phyloP scores from a whole-genome alignment of 23 tunicate genomes.

The Diplosoma virens region DNA sequence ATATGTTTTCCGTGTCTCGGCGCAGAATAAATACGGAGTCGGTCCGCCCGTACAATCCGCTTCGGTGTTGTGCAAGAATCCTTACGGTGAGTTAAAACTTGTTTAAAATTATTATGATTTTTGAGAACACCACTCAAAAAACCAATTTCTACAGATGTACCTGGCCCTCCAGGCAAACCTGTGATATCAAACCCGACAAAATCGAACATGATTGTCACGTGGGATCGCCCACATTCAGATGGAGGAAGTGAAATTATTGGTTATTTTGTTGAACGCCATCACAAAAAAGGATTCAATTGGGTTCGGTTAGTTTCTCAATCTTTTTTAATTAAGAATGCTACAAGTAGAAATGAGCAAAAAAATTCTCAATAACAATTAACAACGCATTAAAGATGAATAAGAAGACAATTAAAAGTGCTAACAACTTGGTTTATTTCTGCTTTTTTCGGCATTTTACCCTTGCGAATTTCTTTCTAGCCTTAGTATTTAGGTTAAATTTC shows the following conservation, averaged over 20 bases:
- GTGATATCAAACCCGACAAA: constrained; percentile 51
- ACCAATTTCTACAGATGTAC: constrained; percentile 48
- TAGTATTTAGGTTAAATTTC: too few relatives aligned
- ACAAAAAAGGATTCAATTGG: constrained; percentile 79
- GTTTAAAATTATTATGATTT: background rate
- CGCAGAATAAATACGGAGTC: constrained; percentile 88
- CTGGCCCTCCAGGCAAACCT: constrained; percentile 75
- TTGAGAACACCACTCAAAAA: background rate
- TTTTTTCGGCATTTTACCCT: too few relatives aligned
- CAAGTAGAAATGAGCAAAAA: background rate
- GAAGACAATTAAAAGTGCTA: background rate
- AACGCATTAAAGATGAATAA: too few relatives aligned
- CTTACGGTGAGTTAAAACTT: constrained; percentile 55
- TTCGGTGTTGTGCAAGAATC: constrained; percentile 70
- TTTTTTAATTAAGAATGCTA: background rate
- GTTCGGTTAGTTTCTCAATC: constrained; percentile 37
- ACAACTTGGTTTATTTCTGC: background rate
- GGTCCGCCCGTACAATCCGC: constrained; percentile 58
- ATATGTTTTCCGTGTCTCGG: constrained; percentile 90
- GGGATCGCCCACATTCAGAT: constrained; percentile 80
- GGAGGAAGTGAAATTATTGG: constrained; percentile 95
- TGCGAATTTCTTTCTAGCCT: too few relatives aligned
- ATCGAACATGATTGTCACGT: constrained; percentile 64
- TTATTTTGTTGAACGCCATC: constrained; percentile 63
- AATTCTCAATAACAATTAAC: background rate